Conservation (phyloP, 2,797 vertebrate genomes). For the Coregonus suidteri region DNA sequence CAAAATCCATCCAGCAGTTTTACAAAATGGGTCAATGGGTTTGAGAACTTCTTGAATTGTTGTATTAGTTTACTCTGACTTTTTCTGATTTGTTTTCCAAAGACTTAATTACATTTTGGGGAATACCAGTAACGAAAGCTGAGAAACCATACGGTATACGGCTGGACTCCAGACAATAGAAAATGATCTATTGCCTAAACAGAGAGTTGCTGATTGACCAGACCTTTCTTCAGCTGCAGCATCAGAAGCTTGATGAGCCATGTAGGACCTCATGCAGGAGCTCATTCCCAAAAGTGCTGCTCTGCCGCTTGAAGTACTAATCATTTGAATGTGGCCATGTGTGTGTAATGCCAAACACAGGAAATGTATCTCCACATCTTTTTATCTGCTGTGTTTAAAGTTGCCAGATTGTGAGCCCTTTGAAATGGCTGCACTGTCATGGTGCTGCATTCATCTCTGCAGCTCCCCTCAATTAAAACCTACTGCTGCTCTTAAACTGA, state of each 20-base stretch:
- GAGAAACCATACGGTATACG: constrained; percentile 43
- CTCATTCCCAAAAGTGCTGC: constrained; percentile 40
- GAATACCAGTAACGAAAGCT: constrained; percentile 27
- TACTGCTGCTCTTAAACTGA: constrained; percentile 57
- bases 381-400: constrained; percentile 67
- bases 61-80: constrained; percentile 44
- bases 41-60: constrained; percentile 18
- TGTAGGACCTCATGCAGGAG: constrained; percentile 34
- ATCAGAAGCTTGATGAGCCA: background rate
- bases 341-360: constrained; percentile 43
- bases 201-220: constrained; percentile 52
- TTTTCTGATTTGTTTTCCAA: constrained; percentile 37
- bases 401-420: constrained; percentile 63
- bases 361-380: constrained; percentile 60
- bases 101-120: constrained; percentile 5
- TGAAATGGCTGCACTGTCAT: constrained; percentile 58
- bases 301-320: constrained; percentile 59
- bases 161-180: constrained; percentile 39
- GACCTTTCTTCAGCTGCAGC: constrained; percentile 4
- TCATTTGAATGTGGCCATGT: constrained; percentile 42
- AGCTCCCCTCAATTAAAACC: constrained; percentile 63
- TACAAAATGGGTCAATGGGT: constrained; percentile 20
- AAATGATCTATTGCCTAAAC: constrained; percentile 51
- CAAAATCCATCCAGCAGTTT: constrained; percentile 1
- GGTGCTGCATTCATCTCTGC: constrained; percentile 55